Base-by-base conservation (phyloP, 2,797 vertebrate species). In the Novumbra hubbsi region DNA sequence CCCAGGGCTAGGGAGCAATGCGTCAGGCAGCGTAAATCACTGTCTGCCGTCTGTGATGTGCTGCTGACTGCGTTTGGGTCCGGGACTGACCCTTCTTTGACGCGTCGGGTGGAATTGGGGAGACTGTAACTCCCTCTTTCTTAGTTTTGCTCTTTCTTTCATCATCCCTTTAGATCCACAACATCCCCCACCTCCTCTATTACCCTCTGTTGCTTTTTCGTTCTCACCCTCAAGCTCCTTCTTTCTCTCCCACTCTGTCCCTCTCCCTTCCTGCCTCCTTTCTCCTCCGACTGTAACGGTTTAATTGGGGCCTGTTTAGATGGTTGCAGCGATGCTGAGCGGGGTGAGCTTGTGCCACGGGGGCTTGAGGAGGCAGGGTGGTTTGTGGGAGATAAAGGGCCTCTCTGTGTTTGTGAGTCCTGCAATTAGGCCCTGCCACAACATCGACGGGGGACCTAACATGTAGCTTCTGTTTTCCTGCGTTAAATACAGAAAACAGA, bases 251-350 rank as follows among this genome's bases (percentile, higher is more conserved):
- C 41, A 50, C 71, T 55, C 32, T 28, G 5, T 17, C 12, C 55
- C 63, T 38, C 49, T 72, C 75, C 76, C 74, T 80, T 75, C 76
- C 71, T 69, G 52, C 16, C 9, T 24, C 15, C 49, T 14, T 27
- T 24, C 17, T 74, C 73, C 62, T 41, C 81, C 85, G 72, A 79
- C 73, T 86, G 75, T 87, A 86, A 91, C 85, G 83, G 72, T 88
- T 89, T 92, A 89, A 93, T 88, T 86, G 83, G 85, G 78, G 77
- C 71, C 76, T 88, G 86, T 91, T 85, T 83, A 87, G 85, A 82
- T 86, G 79, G 75, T 72, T 81, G 80, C 79, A 80, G 72, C 77
- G 84, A 83, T 86, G 78, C 75, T 67, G 80, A 64, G 67, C 72
- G 24, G 78, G 41, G 50, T 63, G 41, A 71, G 72, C 70, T 70